phyloP scores from a whole-genome alignment of 2,797 vertebrate species.

The Cheirogaleus major region DNA sequence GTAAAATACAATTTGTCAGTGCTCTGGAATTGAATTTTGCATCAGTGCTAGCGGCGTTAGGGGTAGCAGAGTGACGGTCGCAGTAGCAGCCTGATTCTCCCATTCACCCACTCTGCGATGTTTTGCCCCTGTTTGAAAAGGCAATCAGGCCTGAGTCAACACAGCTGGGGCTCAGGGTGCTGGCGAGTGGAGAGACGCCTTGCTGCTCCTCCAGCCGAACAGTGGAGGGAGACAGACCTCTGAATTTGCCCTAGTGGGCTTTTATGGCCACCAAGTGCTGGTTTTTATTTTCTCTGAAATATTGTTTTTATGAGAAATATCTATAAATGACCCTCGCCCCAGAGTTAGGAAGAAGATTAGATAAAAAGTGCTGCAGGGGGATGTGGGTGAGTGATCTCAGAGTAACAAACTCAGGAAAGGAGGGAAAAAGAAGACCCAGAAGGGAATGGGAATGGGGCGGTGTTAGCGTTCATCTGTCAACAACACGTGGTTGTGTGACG shows the following conservation, averaged over 20 bases:
- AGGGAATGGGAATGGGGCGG: neutral
- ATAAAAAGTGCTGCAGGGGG: constrained; percentile 80
- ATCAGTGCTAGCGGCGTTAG: neutral
- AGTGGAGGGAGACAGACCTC: constrained; percentile 85
- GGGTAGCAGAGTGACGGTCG: neutral
- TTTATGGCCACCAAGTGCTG: constrained; percentile 57
- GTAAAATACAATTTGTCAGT: neutral
- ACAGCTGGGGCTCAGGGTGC: neutral
- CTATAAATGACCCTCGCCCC: constrained; percentile 74
- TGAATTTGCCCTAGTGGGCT: constrained; percentile 63
- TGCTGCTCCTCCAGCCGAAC: constrained; percentile 65
- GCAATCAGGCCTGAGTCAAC: accelerated
- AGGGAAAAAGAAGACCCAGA: neutral
- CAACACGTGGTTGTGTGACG: accelerated
- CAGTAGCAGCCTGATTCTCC: neutral
- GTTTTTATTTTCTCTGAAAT: constrained; percentile 66
- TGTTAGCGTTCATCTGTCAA: accelerated
- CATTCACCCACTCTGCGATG: neutral
- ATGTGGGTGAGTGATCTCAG: constrained; percentile 51
- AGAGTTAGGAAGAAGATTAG: constrained; percentile 71
- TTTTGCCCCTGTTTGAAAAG: neutral
- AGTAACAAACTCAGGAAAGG: constrained; percentile 40
- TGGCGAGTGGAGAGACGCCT: neutral
- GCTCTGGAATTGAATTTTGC: constrained; percentile 5
- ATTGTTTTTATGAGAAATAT: constrained; percentile 77